Conservation (phyloP, 2,888 invertebrate species). For the Chrysodeixis includens region DNA sequence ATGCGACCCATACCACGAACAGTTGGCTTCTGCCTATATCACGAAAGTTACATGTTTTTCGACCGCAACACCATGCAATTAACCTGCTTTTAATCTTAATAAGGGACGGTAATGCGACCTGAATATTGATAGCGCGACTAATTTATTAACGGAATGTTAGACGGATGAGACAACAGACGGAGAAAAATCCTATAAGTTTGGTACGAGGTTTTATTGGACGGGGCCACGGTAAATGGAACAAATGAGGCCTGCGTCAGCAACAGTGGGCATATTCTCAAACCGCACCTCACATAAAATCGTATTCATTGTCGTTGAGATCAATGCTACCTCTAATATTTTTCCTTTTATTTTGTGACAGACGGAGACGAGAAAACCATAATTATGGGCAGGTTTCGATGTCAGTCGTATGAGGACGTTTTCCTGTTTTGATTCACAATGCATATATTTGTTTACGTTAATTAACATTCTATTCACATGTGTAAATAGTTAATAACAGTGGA, state of each 20-base stretch:
- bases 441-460: conserved; percentile 13
- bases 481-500: too few relatives aligned
- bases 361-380: conserved; percentile 29
- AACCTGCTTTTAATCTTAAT: conserved; percentile 14
- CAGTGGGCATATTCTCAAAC: conserved; percentile 48
- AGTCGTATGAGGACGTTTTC: conserved; percentile 16
- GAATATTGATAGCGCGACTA: conserved; percentile 41
- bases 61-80: conserved; percentile 15
- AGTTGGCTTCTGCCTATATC: background rate
- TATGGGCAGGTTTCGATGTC: conserved; percentile 20
- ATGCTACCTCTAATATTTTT: conserved; percentile 29
- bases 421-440: conserved; percentile 25
- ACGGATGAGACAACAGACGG: conserved; percentile 44
- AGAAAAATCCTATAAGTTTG: conserved; percentile 52
- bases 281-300: conserved; percentile 33
- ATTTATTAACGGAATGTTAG: conserved; percentile 42
- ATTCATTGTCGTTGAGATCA: conserved; percentile 19
- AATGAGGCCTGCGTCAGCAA: conserved; percentile 65
- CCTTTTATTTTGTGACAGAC: conserved; percentile 20
- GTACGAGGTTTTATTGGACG: conserved; percentile 60
- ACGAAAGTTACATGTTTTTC: conserved; percentile 1
- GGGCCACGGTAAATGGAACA: conserved; percentile 66
- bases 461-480: background rate
- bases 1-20: background rate
- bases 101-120: conserved; percentile 13